Evolutionary conservation across 2,888 invertebrate genomes (phyloP).

Genomic region (Zygothrica quintamaculata): DNA sequence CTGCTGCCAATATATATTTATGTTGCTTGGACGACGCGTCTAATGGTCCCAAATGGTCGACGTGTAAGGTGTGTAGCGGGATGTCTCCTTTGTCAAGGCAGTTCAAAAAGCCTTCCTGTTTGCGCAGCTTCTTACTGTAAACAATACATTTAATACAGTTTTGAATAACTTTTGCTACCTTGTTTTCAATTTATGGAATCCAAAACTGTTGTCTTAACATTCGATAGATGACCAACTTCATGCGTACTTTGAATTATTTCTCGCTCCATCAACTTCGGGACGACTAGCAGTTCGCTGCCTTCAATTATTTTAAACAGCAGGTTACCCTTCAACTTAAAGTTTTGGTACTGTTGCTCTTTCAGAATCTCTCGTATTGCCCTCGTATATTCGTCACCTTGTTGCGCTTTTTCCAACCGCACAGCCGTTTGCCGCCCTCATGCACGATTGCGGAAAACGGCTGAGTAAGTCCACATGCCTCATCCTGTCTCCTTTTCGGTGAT

Average conservation of each 20-base stretch:
- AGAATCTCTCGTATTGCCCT: neutral
- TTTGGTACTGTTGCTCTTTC: neutral
- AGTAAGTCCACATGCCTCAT: conserved; percentile 5
- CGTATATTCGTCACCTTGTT: neutral
- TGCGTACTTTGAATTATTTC: neutral
- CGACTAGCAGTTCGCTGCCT: neutral
- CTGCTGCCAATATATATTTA: neutral
- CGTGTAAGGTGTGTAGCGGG: conserved; percentile 1
- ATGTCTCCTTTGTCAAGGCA: conserved; percentile 4
- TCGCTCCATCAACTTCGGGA: neutral
- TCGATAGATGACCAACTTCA: neutral
- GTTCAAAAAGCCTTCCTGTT: conserved; percentile 1
- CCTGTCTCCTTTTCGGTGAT: conserved; percentile 1
- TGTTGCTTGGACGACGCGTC: neutral
- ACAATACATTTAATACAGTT: neutral
- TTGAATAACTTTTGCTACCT: neutral
- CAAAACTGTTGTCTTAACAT: no score
- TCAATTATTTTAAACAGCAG: neutral
- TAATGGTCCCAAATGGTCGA: conserved; percentile 4
- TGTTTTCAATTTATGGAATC: neutral
- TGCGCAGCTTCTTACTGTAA: neutral
- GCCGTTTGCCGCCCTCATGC: neutral
- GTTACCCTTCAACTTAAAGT: neutral
- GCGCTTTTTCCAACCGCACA: neutral
- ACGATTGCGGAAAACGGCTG: neutral